Percentiles rank a stretch among this genome's conserved stretches.
Conservation (phyloP, 2,113 vertebrate species). For the Budorcas taxicolor region DNA sequence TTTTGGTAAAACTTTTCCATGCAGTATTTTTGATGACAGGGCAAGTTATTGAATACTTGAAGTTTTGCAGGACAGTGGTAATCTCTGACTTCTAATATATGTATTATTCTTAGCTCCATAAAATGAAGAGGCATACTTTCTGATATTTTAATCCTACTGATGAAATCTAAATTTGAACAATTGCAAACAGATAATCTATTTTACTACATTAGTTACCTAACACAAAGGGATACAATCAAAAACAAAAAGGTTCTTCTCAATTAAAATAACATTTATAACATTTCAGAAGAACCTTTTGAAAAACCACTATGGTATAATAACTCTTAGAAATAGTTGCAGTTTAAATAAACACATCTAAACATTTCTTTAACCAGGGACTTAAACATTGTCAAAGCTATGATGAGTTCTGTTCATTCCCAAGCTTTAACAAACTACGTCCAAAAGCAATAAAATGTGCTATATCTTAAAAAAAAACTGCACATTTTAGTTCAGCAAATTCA, state of each 20-base stretch:
- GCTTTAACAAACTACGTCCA: neutral
- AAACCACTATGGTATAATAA: neutral
- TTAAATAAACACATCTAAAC: neutral
- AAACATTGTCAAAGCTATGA: neutral
- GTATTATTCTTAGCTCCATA: neutral
- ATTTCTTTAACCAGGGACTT: neutral
- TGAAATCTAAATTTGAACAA: constrained; percentile 41
- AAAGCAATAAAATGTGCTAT: neutral
- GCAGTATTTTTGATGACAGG: constrained; percentile 35
- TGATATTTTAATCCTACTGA: neutral
- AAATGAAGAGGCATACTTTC: neutral
- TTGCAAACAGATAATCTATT: neutral
- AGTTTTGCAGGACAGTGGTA: constrained; percentile 46
- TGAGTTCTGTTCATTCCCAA: neutral
- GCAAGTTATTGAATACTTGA: constrained; percentile 38
- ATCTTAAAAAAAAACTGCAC: neutral
- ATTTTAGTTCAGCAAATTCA: neutral
- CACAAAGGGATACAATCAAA: neutral
- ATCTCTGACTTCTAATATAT: constrained; percentile 2
- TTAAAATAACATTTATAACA: neutral
- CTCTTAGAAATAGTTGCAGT: neutral
- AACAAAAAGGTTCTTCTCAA: neutral
- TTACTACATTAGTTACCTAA: neutral
- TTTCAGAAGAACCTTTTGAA: constrained; percentile 13
- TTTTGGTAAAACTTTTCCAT: constrained; percentile 48